phyloP scores from a whole-genome alignment of 2,888 invertebrate species.

The Tanytarsus gracilentus region DNA sequence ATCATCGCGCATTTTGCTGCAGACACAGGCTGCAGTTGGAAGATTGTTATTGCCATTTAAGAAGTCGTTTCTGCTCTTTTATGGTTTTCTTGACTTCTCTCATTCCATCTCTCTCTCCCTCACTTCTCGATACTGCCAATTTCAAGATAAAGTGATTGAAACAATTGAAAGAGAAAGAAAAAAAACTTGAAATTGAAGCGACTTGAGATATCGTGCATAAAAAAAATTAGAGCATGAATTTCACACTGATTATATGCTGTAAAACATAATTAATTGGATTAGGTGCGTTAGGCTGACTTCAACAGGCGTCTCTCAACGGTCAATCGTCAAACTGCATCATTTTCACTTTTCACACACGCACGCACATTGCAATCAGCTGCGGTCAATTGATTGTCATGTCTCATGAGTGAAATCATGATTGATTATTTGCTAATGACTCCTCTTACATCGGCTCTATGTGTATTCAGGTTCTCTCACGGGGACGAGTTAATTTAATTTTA shows the following conservation, averaged over 20 bases:
- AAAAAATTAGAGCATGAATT: too few species aligned
- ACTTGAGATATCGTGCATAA: too few species aligned
- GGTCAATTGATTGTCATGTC: constrained; percentile 6
- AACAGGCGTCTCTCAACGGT: too few species aligned
- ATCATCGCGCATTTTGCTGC: neutral
- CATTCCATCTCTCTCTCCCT: neutral
- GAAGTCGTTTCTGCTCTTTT: constrained; percentile 14
- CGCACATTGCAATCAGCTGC: neutral
- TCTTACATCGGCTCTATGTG: neutral
- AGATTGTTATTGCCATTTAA: constrained; percentile 19
- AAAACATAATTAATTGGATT: too few species aligned
- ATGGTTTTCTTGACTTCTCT: constrained; percentile 18
- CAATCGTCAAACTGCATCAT: neutral
- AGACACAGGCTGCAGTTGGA: too few species aligned
- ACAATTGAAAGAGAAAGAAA: too few species aligned
- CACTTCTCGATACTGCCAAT: neutral
- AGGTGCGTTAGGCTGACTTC: too few species aligned
- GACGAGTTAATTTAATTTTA: constrained; percentile 5
- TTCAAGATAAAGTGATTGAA: too few species aligned
- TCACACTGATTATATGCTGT: too few species aligned
- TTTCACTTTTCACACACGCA: neutral
- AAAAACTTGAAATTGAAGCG: too few species aligned
- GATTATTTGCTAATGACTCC: constrained; percentile 22
- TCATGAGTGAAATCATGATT: constrained; percentile 19
- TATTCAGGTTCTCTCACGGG: constrained; percentile 5